phyloP scores from a whole-genome alignment of 2,888 invertebrate genomes.

The Laothoe populi region DNA sequence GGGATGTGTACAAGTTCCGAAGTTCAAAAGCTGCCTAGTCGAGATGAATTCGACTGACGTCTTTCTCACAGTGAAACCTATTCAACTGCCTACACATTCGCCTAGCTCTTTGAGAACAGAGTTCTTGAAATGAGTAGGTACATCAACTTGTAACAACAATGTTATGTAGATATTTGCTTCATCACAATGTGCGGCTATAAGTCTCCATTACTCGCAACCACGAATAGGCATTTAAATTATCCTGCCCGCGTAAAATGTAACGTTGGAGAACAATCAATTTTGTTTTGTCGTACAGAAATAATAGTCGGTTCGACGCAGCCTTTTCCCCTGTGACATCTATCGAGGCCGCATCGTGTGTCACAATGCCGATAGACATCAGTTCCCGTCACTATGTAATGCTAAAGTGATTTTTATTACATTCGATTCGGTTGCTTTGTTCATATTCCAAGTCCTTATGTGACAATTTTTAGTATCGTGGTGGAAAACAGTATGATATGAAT shows the following conservation, averaged over 20 bases:
- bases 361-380: conserved; percentile 80
- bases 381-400: conserved; percentile 76
- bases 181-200: not conserved
- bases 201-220: not conserved
- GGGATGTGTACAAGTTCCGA: not conserved
- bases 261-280: conserved; percentile 67
- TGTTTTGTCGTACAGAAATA: conserved; percentile 79
- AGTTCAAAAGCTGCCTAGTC: conserved; percentile 9
- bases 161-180: not conserved
- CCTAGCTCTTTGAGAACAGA: conserved; percentile 6
- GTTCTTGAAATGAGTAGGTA: not conserved
- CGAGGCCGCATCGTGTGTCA: conserved; percentile 79
- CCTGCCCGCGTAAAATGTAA: conserved; percentile 48
- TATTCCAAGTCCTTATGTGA: conserved; percentile 66
- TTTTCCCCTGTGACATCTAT: conserved; percentile 76
- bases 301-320: conserved; percentile 72
- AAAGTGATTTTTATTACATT: conserved; percentile 84
- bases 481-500: conserved; percentile 55
- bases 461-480: conserved; percentile 62
- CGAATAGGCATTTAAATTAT: conserved; percentile 43
- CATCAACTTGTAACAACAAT: not conserved
- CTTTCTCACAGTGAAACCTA: conserved; percentile 1
- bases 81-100: not conserved
- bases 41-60: not conserved
- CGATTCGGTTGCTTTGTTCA: conserved; percentile 81